Base-by-base conservation (phyloP, 2,888 invertebrate species). In the Azorinus chamasolen region DNA sequence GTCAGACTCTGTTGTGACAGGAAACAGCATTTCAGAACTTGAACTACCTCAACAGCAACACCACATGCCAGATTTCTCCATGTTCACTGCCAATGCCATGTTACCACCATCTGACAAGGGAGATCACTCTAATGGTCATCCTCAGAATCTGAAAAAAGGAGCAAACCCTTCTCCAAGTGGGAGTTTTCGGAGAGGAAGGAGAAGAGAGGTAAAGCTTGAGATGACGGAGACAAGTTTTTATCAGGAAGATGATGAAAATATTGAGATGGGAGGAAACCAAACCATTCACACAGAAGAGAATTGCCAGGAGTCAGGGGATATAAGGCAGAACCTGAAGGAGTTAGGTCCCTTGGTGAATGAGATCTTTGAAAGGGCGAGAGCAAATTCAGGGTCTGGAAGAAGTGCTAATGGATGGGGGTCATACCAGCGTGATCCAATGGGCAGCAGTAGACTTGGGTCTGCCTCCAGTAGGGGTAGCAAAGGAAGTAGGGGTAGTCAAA, bases 41-140 rank as follows among this genome's bases (percentile, higher is more conserved):
- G 79, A 79, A 20, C 68, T 84, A 65, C 84, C 83, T 66, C 72
- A 76, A 22, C 68, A 71, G 16, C 70, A 55, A 10, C 70, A 75
- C 24, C 68, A 62, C 14, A 20, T 79, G 18, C 79, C 86, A 45
- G 87, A 89, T 65, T 89, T 87, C 62, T 85, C 88, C 16, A 81
- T 88, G 22, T 90, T 89, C 61, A 84, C 88, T 20, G 87, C 88
- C 18, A 88, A 84, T 45, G 37, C 70, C 53, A 55, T 65, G 39
- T 50, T 79, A 24, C 68, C 65, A n/a, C 25, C 55, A 10, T 43
- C 51, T n/a, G 62, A 51, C n/a, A 58, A 55, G 64, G 80, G 55
- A 54, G 68, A 63, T 24, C 71, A 71, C 51, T 65, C 65, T 41
- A 75, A 71, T 54, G 59, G 54, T 10, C 37, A 46, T 48, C n/a